phyloP scores from a whole-genome alignment of 2,113 vertebrate genomes.

The Polypterus bichir region DNA sequence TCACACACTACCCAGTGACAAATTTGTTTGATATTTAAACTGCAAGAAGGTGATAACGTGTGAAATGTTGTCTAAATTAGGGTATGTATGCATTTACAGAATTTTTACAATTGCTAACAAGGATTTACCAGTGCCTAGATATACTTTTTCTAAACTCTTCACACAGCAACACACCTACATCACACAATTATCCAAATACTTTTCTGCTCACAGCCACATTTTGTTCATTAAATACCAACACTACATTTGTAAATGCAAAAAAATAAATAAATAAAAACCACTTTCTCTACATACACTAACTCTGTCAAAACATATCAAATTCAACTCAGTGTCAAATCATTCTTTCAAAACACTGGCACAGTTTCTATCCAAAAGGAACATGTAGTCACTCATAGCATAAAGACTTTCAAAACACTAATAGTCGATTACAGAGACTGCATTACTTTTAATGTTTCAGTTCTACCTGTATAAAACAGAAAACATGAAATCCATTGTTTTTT shows the following conservation, averaged over 20 bases:
- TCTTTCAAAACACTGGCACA: slow-evolving; percentile 1
- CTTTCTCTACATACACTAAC: slow-evolving; percentile 7
- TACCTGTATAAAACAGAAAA: not conserved
- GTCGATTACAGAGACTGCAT: no score
- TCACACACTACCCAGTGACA: no score
- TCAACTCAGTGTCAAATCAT: not conserved
- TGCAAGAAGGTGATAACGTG: no score
- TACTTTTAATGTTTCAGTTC: no score
- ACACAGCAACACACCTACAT: not conserved
- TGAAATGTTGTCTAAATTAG: no score
- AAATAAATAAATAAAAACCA: no score
- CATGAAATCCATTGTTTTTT: slow-evolving; percentile 1
- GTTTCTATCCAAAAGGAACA: slow-evolving; percentile 4
- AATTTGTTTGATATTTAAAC: no score
- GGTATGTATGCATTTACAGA: no score
- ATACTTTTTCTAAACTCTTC: slow-evolving; percentile 7
- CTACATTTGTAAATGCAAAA: slow-evolving; percentile 4
- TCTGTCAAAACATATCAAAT: slow-evolving; percentile 2
- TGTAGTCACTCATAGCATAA: not conserved
- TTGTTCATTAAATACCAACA: slow-evolving; percentile 4
- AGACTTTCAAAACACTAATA: no score
- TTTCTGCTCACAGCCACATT: slow-evolving; percentile 8
- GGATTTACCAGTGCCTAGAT: not conserved
- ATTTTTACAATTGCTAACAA: no score
- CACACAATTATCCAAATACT: not conserved